Evolutionary conservation across 2,113 vertebrate genomes (phyloP).

Genomic region (Petroica traversi): DNA sequence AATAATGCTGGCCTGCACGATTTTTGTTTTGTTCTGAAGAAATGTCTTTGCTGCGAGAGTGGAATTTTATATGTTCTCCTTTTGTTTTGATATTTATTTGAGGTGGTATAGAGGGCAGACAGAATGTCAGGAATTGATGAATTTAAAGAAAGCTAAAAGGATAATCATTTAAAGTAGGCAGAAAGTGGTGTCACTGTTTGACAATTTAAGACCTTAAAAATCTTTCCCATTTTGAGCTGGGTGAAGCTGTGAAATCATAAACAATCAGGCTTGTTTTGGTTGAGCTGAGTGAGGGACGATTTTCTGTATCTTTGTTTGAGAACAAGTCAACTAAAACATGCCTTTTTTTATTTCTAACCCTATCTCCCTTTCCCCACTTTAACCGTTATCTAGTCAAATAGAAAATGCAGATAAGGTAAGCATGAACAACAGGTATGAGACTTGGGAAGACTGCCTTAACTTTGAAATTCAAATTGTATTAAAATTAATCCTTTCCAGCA

Average conservation of each 20-base stretch:
- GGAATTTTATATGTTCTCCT: neutral
- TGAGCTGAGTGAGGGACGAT: neutral
- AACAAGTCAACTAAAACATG: neutral
- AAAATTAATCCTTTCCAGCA: constrained; percentile 8
- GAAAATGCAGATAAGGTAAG: neutral
- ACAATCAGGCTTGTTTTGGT: neutral
- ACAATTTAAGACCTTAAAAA: neutral
- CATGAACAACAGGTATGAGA: neutral
- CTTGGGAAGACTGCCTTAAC: neutral
- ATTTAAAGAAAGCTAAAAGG: neutral
- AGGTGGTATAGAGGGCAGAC: neutral
- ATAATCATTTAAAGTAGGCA: neutral
- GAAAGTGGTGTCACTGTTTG: neutral
- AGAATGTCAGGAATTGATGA: neutral
- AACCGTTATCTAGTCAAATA: neutral
- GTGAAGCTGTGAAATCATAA: neutral
- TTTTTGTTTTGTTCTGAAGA: neutral
- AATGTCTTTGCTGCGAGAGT: neutral
- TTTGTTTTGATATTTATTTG: neutral
- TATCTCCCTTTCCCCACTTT: neutral
- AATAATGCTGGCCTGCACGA: neutral
- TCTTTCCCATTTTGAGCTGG: neutral
- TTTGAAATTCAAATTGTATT: neutral
- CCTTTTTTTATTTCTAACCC: neutral
- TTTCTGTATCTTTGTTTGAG: neutral